A percentile compares a stretch with the other conserved stretches of the same genome.
phyloP scores from a whole-genome alignment of 2,113 vertebrate genomes.

The Lasiurus cinereus region DNA sequence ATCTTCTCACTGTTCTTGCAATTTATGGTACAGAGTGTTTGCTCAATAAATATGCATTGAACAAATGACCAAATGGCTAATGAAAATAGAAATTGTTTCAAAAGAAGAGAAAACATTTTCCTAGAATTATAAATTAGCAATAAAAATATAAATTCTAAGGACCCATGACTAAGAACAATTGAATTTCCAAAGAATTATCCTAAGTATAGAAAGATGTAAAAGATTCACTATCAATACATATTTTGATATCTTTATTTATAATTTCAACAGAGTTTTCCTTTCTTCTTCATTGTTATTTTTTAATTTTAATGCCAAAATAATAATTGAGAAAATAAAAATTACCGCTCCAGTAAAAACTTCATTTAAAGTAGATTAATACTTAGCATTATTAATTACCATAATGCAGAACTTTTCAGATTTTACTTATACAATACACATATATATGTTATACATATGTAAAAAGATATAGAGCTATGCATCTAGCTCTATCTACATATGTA shows the following conservation, averaged over 20 bases:
- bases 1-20: neutral
- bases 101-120: neutral
- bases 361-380: constrained; percentile 42
- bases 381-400: constrained; percentile 35
- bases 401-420: neutral
- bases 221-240: neutral
- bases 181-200: constrained; percentile 14
- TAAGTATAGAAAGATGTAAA: constrained; percentile 3
- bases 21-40: neutral
- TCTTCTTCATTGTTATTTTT: neutral
- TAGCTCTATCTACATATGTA: neutral
- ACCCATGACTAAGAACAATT: neutral
- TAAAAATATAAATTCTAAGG: constrained; percentile 6
- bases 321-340: constrained; percentile 42
- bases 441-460: neutral
- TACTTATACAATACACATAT: neutral
- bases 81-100: constrained; percentile 9
- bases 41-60: neutral
- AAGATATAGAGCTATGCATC: neutral
- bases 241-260: constrained; percentile 38
- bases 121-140: neutral
- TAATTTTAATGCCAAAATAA: neutral
- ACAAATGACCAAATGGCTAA: neutral
- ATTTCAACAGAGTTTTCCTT: constrained; percentile 30
- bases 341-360: neutral